Evolutionary conservation across 2,797 vertebrate species (phyloP).

Genomic region (Vireo griseus): DNA sequence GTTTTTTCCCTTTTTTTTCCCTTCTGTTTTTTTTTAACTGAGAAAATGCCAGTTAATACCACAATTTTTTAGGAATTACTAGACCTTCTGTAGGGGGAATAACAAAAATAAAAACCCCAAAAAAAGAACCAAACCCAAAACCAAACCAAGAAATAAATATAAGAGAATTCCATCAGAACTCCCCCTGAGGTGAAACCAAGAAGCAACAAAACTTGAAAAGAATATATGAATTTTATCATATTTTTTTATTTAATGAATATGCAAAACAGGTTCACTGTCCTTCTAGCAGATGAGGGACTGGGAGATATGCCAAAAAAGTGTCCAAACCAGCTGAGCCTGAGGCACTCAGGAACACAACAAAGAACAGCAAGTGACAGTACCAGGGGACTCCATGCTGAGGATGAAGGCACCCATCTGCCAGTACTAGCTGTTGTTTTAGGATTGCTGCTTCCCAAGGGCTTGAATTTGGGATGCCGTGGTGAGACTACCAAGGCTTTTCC

Average conservation of each 20-base stretch:
- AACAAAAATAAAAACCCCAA: background rate
- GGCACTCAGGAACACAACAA: background rate
- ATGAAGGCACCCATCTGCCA: background rate
- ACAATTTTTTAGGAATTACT: background rate
- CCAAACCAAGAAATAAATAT: background rate
- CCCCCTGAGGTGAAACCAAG: background rate
- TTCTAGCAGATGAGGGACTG: background rate
- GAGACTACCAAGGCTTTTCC: background rate
- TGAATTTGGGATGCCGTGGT: accelerated
- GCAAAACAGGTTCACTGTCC: background rate
- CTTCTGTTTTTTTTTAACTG: background rate
- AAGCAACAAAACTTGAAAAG: background rate
- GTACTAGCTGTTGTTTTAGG: background rate
- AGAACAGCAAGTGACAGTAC: background rate
- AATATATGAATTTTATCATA: background rate
- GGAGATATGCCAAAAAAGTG: background rate
- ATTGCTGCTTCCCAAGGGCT: background rate
- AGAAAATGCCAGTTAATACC: background rate
- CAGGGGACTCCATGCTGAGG: background rate
- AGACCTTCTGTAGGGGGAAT: background rate
- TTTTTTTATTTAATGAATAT: background rate
- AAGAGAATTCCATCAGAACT: background rate
- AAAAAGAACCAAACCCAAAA: background rate
- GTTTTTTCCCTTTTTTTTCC: accelerated
- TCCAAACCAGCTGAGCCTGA: background rate